Evolutionary conservation across 2,797 vertebrate species (phyloP).

Genomic region (Sebastes steindachneri): DNA sequence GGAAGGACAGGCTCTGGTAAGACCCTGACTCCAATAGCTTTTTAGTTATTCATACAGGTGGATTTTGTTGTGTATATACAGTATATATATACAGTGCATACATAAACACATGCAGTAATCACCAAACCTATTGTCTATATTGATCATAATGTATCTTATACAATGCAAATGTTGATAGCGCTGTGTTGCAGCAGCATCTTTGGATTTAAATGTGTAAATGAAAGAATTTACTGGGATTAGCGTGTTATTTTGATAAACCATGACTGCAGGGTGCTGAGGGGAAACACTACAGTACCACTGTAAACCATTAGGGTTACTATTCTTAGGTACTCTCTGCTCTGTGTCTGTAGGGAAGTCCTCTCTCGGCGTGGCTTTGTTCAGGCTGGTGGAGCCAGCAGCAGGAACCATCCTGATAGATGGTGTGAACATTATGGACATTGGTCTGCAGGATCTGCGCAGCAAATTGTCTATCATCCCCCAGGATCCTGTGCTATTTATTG

Average conservation of each 20-base stretch:
- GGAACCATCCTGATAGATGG: constrained; percentile 85
- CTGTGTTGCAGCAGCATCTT: not conserved
- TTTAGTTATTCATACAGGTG: too few relatives aligned
- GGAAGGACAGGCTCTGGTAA: constrained; percentile 87
- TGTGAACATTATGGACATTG: constrained; percentile 77
- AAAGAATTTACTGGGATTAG: not conserved
- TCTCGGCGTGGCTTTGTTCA: constrained; percentile 84
- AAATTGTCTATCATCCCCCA: constrained; percentile 89
- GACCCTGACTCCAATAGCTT: constrained; percentile 7
- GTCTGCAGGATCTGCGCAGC: constrained; percentile 84
- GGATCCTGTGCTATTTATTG: constrained; percentile 87
- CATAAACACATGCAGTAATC: not conserved
- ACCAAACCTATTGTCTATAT: not conserved
- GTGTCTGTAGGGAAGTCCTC: constrained; percentile 86
- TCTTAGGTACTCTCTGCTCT: not conserved
- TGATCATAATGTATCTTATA: not conserved
- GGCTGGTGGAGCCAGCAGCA: constrained; percentile 80
- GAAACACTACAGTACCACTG: not conserved
- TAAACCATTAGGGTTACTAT: not conserved
- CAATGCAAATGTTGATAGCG: not conserved
- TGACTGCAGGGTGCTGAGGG: not conserved
- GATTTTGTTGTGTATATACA: too few relatives aligned
- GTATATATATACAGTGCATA: too few relatives aligned
- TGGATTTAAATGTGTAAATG: not conserved
- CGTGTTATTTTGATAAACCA: not conserved